Percentiles rank a stretch among this genome's conserved stretches.
Evolutionary conservation across 2,113 vertebrate species (phyloP).

Genomic region (Pogonocichla stellata): DNA sequence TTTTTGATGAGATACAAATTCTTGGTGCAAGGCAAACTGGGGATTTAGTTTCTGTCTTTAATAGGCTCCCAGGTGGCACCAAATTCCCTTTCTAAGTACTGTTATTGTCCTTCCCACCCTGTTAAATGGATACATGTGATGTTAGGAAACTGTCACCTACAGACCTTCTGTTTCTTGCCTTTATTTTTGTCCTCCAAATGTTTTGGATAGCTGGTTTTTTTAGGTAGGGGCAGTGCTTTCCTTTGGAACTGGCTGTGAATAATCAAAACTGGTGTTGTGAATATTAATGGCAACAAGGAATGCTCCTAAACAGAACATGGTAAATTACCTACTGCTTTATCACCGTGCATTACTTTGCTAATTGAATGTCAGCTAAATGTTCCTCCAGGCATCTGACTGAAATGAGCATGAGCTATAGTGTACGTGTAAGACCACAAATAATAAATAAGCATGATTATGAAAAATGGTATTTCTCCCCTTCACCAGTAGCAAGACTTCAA

Average conservation of each 20-base stretch:
- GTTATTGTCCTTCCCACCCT: neutral
- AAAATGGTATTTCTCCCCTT: neutral
- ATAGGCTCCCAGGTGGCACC: neutral
- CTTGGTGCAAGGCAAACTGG: neutral
- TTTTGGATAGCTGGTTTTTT: neutral
- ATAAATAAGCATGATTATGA: neutral
- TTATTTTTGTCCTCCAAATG: neutral
- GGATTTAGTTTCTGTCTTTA: neutral
- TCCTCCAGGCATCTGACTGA: constrained; percentile 1
- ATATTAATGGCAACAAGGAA: neutral
- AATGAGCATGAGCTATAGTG: neutral
- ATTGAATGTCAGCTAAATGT: constrained; percentile 3
- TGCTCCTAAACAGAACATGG: neutral
- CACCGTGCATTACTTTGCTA: neutral
- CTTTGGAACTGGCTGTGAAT: neutral
- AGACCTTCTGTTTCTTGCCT: neutral
- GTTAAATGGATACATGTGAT: neutral
- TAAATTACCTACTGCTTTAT: neutral
- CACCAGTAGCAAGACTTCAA: neutral
- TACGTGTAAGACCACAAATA: neutral
- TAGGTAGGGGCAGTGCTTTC: neutral
- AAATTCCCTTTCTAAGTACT: neutral
- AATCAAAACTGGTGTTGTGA: neutral
- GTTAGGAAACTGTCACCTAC: neutral
- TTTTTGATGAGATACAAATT: neutral